phyloP scores from a whole-genome alignment of 2,797 vertebrate species.

The Crenuchus spilurus region DNA sequence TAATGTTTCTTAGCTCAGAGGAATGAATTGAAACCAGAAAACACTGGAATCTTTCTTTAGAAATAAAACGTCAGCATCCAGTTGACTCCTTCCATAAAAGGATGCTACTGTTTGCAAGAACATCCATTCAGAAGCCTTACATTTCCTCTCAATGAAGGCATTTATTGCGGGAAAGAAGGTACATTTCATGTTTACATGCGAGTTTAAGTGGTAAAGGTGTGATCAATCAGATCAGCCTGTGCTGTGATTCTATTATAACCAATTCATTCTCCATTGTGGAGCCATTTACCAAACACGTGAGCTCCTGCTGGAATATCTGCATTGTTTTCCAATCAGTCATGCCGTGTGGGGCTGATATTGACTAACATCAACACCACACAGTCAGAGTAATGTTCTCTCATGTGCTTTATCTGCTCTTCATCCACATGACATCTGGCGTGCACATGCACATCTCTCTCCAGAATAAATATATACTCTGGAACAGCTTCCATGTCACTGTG shows the following conservation, averaged over 20 bases:
- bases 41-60: no score
- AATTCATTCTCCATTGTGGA: no score
- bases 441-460: slow-evolving; percentile 2
- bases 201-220: background rate
- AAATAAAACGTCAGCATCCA: no score
- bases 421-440: no score
- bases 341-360: background rate
- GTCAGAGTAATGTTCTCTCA: background rate
- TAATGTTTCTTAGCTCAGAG: no score
- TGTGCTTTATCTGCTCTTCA: no score
- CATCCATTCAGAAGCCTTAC: no score
- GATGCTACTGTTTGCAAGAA: no score
- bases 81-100: no score
- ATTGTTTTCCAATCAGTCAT: background rate
- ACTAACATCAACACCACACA: background rate
- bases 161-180: no score
- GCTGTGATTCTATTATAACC: background rate
- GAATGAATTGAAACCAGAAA: no score
- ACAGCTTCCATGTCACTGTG: slow-evolving; percentile 34
- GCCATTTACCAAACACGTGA: background rate
- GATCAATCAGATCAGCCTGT: background rate
- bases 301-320: background rate
- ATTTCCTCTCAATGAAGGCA: no score
- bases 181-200: background rate
- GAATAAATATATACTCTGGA: slow-evolving; percentile 14